Evolutionary conservation across 2,113 vertebrate species (phyloP), one percentile per base, ranked within the genome.

Genomic region (Progne subis): DNA sequence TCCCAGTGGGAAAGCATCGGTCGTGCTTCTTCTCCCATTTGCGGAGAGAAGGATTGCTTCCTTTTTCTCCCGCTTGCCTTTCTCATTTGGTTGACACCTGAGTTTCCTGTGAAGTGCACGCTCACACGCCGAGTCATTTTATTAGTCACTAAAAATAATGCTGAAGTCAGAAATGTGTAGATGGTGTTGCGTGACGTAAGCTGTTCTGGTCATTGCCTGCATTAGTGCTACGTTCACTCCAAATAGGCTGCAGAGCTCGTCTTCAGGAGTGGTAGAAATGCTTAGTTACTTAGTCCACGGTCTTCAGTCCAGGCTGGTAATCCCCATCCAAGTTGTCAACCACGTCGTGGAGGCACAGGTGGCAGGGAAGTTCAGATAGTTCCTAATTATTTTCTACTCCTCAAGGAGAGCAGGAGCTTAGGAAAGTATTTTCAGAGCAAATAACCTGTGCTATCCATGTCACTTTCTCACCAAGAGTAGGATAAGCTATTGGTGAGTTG

Each of bases 381-480:
- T 67, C 15, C 23, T 32, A 17, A 34, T 64, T 47, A 43, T 43
- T 61, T 61, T 50, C 14, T 37, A 53, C 6, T 47, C 60, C 10
- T 68, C 1, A 8, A 41, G 41, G 31, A 56, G 31, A 85, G 10
- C n/a, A 29, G 57, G 20, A 59, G 7, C 14, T 75, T 70, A 55
- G 18, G 26, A 60, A 68, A 28, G 15, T 29, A 57, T 68, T 63
- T 57, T 86, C 41, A 43, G 16, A 20, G 39, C 13, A 28, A 78
- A 26, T 44, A 67, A 17, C 7, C 26, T 13, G 2, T n/a, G 2
- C 8, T 49, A 1, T 37, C 5, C 18, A 0, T 39, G 39, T 67
- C 23, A 2, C 39, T 78, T 67, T 12, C 25, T 31, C 53, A 29
- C n/a, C 2, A 17, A 18, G 20, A 59, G 5, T 26, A 46, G 34